These are phyloP conservation scores for Palloptera scutellata DNA, from an alignment of 2,888 invertebrate species.

Conservation along the genomic window DNA sequence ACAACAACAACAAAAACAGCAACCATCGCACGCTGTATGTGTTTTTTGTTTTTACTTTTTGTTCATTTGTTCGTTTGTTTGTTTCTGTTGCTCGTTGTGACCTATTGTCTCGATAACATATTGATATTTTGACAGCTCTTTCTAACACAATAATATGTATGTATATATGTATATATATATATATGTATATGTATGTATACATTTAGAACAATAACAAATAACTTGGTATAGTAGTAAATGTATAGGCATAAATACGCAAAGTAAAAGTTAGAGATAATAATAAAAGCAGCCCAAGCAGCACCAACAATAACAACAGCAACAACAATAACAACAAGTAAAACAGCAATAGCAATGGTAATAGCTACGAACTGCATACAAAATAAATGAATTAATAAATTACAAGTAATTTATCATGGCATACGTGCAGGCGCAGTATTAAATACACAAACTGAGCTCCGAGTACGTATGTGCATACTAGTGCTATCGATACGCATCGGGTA, in stretches of 20 bases:
- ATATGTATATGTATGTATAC: too few species aligned
- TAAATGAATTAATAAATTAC: conserved; percentile 19
- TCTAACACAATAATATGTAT: not conserved
- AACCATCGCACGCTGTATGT: not conserved
- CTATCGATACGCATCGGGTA: too few species aligned
- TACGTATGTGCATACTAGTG: too few species aligned
- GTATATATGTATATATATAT: too few species aligned
- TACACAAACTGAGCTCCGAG: too few species aligned
- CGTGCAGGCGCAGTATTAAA: not conserved
- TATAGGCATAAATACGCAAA: not conserved
- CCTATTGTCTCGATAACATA: conserved; percentile 22
- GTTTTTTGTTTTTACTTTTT: not conserved
- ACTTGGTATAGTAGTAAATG: not conserved
- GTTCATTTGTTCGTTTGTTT: not conserved
- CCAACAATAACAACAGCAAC: not conserved
- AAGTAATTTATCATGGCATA: conserved; percentile 23
- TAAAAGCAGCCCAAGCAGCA: too few species aligned
- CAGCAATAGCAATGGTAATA: too few species aligned
- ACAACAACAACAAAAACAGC: too few species aligned
- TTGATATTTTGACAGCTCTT: conserved; percentile 28
- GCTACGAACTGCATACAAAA: not conserved
- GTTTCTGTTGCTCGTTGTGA: not conserved
- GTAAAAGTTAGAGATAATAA: not conserved
- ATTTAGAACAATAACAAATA: conserved; percentile 3
- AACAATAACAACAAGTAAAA: not conserved